Base-by-base conservation (phyloP, 2,888 invertebrate genomes). In the Lasioglossum malachurum region DNA sequence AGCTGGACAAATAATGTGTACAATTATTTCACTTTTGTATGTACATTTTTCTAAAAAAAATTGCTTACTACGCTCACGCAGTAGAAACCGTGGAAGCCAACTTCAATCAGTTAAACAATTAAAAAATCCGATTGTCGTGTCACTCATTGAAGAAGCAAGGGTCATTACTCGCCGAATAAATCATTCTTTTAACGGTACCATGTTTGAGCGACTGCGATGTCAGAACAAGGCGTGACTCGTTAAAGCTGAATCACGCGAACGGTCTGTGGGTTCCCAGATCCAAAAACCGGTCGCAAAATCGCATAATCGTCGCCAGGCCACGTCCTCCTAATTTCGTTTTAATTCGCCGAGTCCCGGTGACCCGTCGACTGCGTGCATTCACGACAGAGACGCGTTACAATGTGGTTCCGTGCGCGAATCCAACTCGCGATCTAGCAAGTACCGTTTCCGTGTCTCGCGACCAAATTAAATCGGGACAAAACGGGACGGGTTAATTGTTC, bases 271-370 rank as follows among this genome's bases (percentile, higher is more conserved):
- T 69, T 49, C 5, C 46, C 31, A 76, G 23, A 27, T 27, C 27
- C n/a, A 23, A 76, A 44, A 64, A 41, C 41, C 41, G 64, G 41
- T 76, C 64, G 31, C 57, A n/a, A 12, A 57, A 57, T 57, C 57
- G 23, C 23, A 41, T 16, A 1, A 81, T 74, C n/a, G 12, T 27
- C 49, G n/a, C 23, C 69, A 41, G n/a, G n/a, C 38, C 31, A 74
- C 83, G 46, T 69, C 23, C 35, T 73, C 38, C 75, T 80, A 83
- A 87, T 86, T 87, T 73, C 31, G 46, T 80, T 87, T 87, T 83
- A 86, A 86, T 86, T 80, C 35, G 0, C 83, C 71, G 78, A 75
- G 77, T 75, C 27, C 77, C 67, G 27, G 79, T 80, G 49, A 82
- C 82, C 81, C 69, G 31, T 19, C 71, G 72, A 82, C 85, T 71